A percentile compares a stretch with the other conserved stretches of the same genome.
Conservation (phyloP, 2,113 vertebrate genomes). For the Lagenorhynchus albirostris region DNA sequence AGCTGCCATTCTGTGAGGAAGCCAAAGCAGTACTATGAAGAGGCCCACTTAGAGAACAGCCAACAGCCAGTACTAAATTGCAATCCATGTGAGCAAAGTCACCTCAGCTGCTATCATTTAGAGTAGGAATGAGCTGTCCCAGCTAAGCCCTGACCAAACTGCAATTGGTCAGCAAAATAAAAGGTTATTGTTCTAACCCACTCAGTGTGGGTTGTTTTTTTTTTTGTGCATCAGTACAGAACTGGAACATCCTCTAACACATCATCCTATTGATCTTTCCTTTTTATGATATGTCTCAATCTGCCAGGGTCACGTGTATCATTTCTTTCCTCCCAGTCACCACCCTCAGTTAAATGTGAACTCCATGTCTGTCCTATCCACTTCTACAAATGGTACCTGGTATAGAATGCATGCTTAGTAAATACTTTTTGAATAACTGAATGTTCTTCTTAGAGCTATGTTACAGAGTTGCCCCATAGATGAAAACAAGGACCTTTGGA, state of each 20-base stretch:
- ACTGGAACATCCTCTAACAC: background rate
- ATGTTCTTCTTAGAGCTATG: background rate
- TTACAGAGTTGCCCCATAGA: background rate
- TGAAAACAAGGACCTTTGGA: background rate
- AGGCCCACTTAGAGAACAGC: background rate
- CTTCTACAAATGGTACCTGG: background rate
- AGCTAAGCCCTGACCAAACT: background rate
- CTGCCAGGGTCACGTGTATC: background rate
- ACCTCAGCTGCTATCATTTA: background rate
- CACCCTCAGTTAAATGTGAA: background rate
- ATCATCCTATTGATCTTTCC: background rate
- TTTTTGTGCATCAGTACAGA: background rate
- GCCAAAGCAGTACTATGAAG: background rate
- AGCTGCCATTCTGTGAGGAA: background rate
- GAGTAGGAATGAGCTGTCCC: background rate
- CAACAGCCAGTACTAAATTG: background rate
- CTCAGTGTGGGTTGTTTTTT: background rate
- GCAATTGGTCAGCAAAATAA: background rate
- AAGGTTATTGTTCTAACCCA: background rate
- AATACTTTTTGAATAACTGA: background rate
- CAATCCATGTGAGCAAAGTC: background rate
- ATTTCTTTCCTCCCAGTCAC: background rate
- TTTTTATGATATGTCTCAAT: background rate
- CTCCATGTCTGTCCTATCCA: background rate
- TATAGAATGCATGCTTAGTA: background rate